Evolutionary conservation across 2,113 vertebrate species (phyloP).

Genomic region (Rattus norvegicus): GRCr8 NC_086028.1:58112501-58113000

Average conservation of each 20-base stretch:
- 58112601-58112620: background rate
- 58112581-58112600: background rate
- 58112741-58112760: constrained; percentile 77
- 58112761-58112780: constrained; percentile 76
- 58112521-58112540: background rate
- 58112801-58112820: background rate
- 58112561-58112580: background rate
- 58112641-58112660: background rate
- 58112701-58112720: constrained; percentile 41
- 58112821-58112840: constrained; percentile 40
- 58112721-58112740: constrained; percentile 64
- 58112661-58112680: constrained; percentile 4
- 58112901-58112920: background rate
- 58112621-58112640: background rate
- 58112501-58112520: rapidly evolving
- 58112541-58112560: background rate
- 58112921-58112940: background rate
- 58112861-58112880: background rate
- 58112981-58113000: background rate
- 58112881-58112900: background rate
- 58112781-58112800: constrained; percentile 62
- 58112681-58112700: background rate
- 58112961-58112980: background rate
- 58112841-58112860: background rate
- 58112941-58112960: background rate